A percentile compares a stretch with the other conserved stretches of the same genome.
Conservation (phyloP, 2,888 invertebrate genomes). For the Yponomeuta evonymella region DNA sequence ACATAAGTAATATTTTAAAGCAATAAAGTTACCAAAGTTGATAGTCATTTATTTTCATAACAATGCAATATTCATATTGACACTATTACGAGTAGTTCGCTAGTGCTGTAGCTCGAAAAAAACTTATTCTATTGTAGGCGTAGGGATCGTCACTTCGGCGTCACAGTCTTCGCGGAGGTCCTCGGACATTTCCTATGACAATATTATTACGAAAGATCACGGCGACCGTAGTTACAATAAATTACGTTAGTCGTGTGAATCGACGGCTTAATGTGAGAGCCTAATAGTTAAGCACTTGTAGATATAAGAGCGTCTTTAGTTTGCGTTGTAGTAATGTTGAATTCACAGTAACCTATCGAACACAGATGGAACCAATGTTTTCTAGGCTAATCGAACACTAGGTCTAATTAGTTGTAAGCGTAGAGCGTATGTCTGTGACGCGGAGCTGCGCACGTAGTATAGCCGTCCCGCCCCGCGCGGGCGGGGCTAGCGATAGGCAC, state of each 20-base stretch:
- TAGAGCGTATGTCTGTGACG: slow-evolving; percentile 29
- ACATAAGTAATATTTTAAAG: slow-evolving; percentile 3
- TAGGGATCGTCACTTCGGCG: neutral
- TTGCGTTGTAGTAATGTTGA: slow-evolving; percentile 47
- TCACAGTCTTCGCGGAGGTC: neutral
- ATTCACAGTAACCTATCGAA: slow-evolving; percentile 29
- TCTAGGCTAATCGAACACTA: slow-evolving; percentile 48
- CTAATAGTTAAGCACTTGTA: slow-evolving; percentile 50
- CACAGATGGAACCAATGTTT: slow-evolving; percentile 62
- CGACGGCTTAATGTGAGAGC: slow-evolving; percentile 46
- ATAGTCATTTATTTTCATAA: slow-evolving; percentile 62
- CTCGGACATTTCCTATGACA: slow-evolving; percentile 8
- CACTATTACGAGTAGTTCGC: slow-evolving; percentile 17
- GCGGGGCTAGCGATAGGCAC: slow-evolving; percentile 32
- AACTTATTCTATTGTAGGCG: neutral
- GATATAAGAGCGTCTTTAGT: slow-evolving; percentile 51
- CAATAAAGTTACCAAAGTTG: slow-evolving; percentile 40
- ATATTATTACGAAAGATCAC: slow-evolving; percentile 5
- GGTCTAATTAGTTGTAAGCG: slow-evolving; percentile 51
- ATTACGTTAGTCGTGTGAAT: slow-evolving; percentile 44
- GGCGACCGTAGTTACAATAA: neutral
- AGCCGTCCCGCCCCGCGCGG: neutral
- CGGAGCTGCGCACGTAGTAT: neutral
- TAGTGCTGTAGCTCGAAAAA: neutral
- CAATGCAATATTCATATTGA: slow-evolving; percentile 30